Evolutionary conservation across 2,113 vertebrate genomes (phyloP).

Genomic region (Cnemophilus loriae): DNA sequence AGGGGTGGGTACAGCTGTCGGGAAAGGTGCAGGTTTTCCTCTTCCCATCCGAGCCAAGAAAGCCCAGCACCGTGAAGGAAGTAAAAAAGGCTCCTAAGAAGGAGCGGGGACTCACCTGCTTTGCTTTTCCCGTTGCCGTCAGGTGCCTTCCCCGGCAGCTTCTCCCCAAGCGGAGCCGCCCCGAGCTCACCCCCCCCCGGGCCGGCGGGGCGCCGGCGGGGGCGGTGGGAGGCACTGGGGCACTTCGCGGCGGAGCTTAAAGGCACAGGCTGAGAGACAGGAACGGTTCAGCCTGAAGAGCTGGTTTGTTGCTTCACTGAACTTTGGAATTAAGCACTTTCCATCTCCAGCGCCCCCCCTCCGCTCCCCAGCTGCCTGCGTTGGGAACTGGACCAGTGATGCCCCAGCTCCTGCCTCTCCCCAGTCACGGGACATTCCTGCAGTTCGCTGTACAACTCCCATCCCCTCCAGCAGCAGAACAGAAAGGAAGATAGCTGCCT

Average conservation of each 20-base stretch:
- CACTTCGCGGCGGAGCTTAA: not conserved
- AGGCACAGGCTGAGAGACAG: not conserved
- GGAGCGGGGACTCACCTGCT: conserved; percentile 1
- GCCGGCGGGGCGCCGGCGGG: not conserved
- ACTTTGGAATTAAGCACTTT: not conserved
- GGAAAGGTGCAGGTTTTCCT: not conserved
- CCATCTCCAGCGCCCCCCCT: too few species aligned
- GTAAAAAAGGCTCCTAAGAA: not conserved
- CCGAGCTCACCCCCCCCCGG: not conserved
- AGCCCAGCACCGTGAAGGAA: not conserved
- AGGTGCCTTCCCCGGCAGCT: not conserved
- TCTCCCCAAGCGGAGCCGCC: not conserved
- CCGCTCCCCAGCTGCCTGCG: not conserved
- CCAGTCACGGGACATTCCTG: not conserved
- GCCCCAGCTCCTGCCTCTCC: not conserved
- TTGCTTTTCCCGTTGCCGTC: not conserved
- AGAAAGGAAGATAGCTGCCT: not conserved
- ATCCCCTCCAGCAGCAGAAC: not conserved
- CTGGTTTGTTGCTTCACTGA: not conserved
- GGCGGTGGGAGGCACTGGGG: not conserved
- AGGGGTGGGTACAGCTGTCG: rapidly evolving
- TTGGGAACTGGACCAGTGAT: not conserved
- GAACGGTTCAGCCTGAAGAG: not conserved
- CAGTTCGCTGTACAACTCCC: rapidly evolving
- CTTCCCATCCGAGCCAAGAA: not conserved